Base-by-base conservation (phyloP, 2,113 vertebrate species). In the Sminthopsis crassicaudata region DNA sequence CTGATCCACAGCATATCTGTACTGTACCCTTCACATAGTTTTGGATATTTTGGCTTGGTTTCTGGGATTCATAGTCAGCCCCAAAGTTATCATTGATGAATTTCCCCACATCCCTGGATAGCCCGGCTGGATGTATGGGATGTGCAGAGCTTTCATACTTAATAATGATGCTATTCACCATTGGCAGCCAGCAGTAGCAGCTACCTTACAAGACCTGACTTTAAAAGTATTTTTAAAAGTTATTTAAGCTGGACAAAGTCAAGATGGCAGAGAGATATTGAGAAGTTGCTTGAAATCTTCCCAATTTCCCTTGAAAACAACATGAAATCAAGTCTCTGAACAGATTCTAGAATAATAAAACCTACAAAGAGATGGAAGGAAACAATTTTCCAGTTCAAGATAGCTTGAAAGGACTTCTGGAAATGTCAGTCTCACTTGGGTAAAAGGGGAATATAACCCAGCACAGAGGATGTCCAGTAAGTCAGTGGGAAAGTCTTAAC, bases 141-240 rank as follows among this genome's bases (percentile, higher is more conserved):
- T 96, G 92, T 94, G 97, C 98, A 97, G 97, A 98, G 97, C 97
- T 98, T 95, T 97, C 97, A 95, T 97, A 98, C 97, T 94, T 98
- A 96, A 97, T 94, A 93, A 25, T 60, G 93, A 96, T 97, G 98
- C 92, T 96, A 97, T 94, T 98, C 95, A 94, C 57, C 96, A 97
- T 84, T 55, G 95, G 95, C 95, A 96, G 89, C 97, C 93, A 94
- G 94, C 92, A 93, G 84, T 94, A 97, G 95, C 97, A 97, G 48
- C 94, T 48, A 97, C 95, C 94, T 97, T 93, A 96, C 42, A 95
- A 97, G 96, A 97, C 96, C 96, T 95, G 95, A 97, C 96, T 96
- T 97, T 94, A 94, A 97, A 46, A 76, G n/a, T n/a, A 36, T 76
- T 98, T 96, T 94, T 22, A 90, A 96, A 96, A 95, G 54, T 94